A percentile compares a stretch with the other conserved stretches of the same genome.
phyloP scores from a whole-genome alignment of 2,888 invertebrate species.

The Tridacna crocea region DNA sequence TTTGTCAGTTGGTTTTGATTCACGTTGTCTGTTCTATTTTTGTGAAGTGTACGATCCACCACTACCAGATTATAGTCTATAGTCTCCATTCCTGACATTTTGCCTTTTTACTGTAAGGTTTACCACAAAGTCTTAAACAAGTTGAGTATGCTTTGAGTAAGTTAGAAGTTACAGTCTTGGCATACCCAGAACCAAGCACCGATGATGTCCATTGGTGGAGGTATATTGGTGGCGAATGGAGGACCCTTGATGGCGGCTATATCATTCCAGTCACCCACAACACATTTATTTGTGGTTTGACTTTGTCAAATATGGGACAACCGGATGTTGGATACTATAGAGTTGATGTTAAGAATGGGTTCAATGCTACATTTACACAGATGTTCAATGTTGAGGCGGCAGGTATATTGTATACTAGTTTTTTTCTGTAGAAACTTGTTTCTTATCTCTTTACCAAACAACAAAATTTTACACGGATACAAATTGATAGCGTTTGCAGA shows the following conservation, averaged over 20 bases:
- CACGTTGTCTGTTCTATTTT: no score
- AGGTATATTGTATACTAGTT: background rate
- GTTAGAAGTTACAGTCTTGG: background rate
- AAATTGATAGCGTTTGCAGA: no score
- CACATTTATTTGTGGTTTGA: background rate
- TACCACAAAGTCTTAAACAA: no score
- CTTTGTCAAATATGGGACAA: background rate
- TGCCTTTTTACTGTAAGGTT: no score
- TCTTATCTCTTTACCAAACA: no score
- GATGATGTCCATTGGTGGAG: background rate
- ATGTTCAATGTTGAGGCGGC: conserved; percentile 8
- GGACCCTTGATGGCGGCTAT: background rate
- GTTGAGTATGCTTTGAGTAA: no score
- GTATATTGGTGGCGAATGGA: background rate
- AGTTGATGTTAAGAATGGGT: background rate
- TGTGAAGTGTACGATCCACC: no score
- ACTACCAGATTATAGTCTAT: no score
- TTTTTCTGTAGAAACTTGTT: no score
- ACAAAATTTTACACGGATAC: no score
- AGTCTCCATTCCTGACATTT: no score
- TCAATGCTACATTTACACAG: background rate
- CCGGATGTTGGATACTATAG: background rate
- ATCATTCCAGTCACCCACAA: background rate
- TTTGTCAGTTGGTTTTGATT: no score
- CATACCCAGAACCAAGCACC: background rate